These are phyloP conservation scores for Tupaia chinensis DNA, from an alignment of 2,113 vertebrate genomes.

Conservation along the genomic window DNA sequence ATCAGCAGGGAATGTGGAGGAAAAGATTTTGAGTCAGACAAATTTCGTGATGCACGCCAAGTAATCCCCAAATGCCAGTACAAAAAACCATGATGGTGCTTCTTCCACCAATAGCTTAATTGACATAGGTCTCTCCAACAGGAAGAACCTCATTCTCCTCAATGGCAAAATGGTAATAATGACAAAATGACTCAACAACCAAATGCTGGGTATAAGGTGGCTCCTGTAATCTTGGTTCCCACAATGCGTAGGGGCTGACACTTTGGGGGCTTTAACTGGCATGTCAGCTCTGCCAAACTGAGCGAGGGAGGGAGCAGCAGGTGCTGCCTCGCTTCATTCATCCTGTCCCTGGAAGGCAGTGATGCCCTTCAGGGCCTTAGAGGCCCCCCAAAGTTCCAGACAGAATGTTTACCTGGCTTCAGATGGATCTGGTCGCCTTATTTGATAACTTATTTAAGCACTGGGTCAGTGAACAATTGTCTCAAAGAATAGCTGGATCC, in stretches of 20 bases:
- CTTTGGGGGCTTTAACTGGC: neutral
- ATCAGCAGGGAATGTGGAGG: too few species aligned
- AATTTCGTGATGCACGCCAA: neutral
- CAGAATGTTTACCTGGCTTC: neutral
- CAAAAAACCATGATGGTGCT: neutral
- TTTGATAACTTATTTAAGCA: slow-evolving; percentile 51
- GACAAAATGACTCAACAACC: neutral
- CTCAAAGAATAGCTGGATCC: neutral
- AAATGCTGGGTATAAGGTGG: neutral
- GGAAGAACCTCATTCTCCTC: neutral
- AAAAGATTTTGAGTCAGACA: neutral
- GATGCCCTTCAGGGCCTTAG: neutral
- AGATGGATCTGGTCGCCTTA: neutral
- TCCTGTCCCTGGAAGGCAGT: neutral
- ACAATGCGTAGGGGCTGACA: rapidly evolving
- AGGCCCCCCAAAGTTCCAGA: neutral
- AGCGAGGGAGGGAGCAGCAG: neutral
- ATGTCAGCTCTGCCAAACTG: neutral
- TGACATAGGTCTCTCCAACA: neutral
- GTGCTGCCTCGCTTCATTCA: neutral
- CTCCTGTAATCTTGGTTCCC: neutral
- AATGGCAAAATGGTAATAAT: neutral
- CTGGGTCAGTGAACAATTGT: neutral
- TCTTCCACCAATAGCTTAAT: neutral
- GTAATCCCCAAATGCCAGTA: neutral